Base-by-base conservation (phyloP, 2,113 vertebrate species). In the Spea multiplicata region DNA sequence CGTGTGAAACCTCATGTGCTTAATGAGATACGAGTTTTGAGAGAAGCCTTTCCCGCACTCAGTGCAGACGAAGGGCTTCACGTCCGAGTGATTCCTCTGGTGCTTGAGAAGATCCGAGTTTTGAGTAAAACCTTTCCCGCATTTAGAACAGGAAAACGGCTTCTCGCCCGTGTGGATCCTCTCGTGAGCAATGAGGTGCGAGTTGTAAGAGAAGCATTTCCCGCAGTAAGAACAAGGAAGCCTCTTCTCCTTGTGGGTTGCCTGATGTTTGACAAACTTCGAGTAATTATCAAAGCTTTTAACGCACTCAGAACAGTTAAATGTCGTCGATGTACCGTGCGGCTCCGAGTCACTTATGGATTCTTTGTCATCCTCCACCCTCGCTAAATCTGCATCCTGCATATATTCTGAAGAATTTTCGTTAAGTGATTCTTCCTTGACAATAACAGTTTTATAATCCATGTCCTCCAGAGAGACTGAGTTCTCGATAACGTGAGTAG, bases 111-210 rank as follows among this genome's bases (percentile, higher is more conserved):
- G 66, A 45, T 50, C 68, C 4, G 74, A 84, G 14, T 68, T 59
- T 13, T 69, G 70, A 64, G 55, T 66, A 8, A 84, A 84, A 6
- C 72, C 47, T 49, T 84, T 78, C 44, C 66, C 55, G 44, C 82
- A 84, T 3, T 46, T 44, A 9, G 62, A 13, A 48, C 75, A 72
- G 5, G 53, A 7, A 14, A 70, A 49, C 3, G 52, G 47, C 14
- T 13, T 72, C 50, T 80, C 14, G 49, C 66, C 76, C 59, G 17
- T 8, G 78, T 16, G 67, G 45, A 6, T 84, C 70, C 69, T 73
- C 44, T 81, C 84, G 72, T 88, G 87, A 57, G 81, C 79, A 48
- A 71, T 82, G 65, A 87, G 77, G 69, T 83, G 83, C 3, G 80
- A 84, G 30, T 78, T 16, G 72, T 83, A 81, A 49, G 79, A 55